Evolutionary conservation across 2,888 invertebrate species (phyloP).

Genomic region (Chymomyza amoena): DNA sequence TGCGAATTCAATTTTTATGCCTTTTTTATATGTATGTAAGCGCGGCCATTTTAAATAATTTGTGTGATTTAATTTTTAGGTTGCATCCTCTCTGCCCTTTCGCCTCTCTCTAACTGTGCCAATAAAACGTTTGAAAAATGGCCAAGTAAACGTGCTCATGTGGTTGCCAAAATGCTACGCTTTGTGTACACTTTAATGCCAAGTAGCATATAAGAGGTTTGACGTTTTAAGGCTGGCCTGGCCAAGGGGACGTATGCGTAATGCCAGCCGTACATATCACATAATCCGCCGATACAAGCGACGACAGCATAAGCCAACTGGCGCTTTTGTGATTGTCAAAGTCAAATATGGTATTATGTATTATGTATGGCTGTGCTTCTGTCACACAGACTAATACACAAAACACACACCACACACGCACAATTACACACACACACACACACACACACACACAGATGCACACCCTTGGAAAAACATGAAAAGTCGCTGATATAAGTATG

Average conservation of each 20-base stretch:
- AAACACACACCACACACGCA: background rate
- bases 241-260: constrained; percentile 51
- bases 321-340: constrained; percentile 54
- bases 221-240: constrained; percentile 10
- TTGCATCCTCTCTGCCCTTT: too few species aligned
- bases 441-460: too few species aligned
- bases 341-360: constrained; percentile 57
- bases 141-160: constrained; percentile 53
- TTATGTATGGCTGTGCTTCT: background rate
- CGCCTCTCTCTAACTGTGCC: constrained; percentile 42
- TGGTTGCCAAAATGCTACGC: constrained; percentile 24
- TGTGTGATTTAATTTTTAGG: constrained; percentile 65
- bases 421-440: background rate
- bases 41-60: constrained; percentile 60
- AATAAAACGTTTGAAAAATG: constrained; percentile 51
- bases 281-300: constrained; percentile 39
- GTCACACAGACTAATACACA: background rate
- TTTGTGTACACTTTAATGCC: background rate
- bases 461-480: background rate
- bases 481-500: background rate
- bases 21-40: constrained; percentile 13
- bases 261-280: constrained; percentile 24
- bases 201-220: background rate
- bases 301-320: constrained; percentile 63
- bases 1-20: constrained; percentile 61